phyloP scores from a whole-genome alignment of 1,140 invertebrate species.

The Colletes gigas region DNA sequence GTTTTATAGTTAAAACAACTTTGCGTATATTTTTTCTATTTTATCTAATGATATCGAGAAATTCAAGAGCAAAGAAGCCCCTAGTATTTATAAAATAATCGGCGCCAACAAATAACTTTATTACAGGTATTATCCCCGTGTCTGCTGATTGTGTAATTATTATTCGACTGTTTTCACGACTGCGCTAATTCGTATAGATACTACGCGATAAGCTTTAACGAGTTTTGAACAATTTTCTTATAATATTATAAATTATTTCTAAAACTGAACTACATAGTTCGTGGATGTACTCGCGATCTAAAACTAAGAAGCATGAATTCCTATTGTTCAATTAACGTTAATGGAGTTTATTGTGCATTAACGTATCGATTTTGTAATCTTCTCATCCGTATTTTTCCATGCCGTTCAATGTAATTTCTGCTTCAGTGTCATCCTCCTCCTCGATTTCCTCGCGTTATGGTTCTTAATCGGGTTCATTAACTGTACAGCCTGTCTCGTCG shows the following conservation, averaged over 20 bases:
- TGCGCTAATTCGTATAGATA: neutral
- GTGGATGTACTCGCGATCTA: no score
- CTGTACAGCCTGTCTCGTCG: no score
- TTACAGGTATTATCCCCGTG: neutral
- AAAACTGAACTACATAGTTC: no score
- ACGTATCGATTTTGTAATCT: no score
- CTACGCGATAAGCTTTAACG: no score
- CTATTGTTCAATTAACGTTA: no score
- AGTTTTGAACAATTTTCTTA: neutral
- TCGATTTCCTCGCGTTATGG: neutral
- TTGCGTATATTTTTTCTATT: neutral
- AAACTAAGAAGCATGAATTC: no score
- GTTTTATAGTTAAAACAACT: neutral
- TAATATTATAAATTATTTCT: no score
- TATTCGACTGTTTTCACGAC: neutral
- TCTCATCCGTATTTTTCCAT: neutral
- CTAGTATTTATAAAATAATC: neutral
- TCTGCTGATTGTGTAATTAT: neutral
- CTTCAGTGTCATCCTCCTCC: neutral
- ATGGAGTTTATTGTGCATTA: no score
- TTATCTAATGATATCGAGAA: neutral
- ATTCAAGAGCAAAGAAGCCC: neutral
- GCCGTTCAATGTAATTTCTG: neutral
- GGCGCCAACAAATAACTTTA: neutral
- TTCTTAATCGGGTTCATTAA: neutral